A percentile compares a stretch with the other conserved stretches of the same genome.
Conservation (phyloP, 2,888 invertebrate species). For the Lasioglossum oenotherae region DNA sequence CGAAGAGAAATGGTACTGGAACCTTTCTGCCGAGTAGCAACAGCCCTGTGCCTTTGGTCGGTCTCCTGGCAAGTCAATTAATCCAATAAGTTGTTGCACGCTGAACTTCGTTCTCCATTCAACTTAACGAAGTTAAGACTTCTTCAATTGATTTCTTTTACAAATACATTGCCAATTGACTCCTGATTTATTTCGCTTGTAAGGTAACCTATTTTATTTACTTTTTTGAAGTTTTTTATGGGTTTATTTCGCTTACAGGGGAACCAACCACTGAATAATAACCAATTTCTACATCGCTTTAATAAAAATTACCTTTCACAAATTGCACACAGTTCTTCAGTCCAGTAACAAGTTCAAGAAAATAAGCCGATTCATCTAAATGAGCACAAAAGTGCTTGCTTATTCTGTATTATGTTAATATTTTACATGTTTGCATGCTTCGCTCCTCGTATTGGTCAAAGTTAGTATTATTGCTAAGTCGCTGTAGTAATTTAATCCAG, state of each 20-base stretch:
- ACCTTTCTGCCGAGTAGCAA: background rate
- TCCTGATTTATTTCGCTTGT: background rate
- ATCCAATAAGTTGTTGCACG: background rate
- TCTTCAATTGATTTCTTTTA: background rate
- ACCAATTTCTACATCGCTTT: too few relatives aligned
- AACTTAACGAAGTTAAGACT: background rate
- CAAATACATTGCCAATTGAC: background rate
- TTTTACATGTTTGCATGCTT: background rate
- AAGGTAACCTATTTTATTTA: background rate
- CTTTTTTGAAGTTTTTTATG: too few relatives aligned
- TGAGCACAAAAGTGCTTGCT: too few relatives aligned
- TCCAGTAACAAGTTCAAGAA: too few relatives aligned
- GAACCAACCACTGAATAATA: background rate
- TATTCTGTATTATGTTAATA: too few relatives aligned
- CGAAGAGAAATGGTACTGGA: conserved; percentile 34
- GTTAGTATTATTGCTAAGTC: background rate
- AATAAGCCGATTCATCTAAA: too few relatives aligned
- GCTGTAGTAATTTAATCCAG: background rate
- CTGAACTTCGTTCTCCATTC: background rate
- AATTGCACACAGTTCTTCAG: too few relatives aligned
- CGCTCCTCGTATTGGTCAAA: background rate
- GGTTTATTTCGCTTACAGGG: background rate
- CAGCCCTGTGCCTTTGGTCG: background rate
- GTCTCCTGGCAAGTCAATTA: conserved; percentile 19
- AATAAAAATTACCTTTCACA: background rate